phyloP scores from a whole-genome alignment of 2,888 invertebrate species.

The Polydrusus tereticollis region DNA sequence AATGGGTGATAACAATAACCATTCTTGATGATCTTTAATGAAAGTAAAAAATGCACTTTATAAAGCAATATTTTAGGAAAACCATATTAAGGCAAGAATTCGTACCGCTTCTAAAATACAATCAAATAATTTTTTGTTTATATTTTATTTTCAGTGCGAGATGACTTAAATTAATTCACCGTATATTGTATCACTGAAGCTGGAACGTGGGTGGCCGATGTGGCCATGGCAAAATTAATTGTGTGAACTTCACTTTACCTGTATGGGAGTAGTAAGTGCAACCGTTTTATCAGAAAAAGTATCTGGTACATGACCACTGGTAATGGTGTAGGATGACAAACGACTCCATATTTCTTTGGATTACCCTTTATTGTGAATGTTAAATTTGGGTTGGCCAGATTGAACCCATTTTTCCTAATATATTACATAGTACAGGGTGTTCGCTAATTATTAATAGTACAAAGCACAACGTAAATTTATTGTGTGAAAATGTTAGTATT shows the following conservation, averaged over 20 bases:
- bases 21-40: too few species aligned
- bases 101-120: background rate
- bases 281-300: constrained; percentile 47
- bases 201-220: constrained; percentile 40
- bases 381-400: background rate
- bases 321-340: constrained; percentile 44
- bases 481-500: too few species aligned
- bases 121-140: background rate
- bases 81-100: too few species aligned
- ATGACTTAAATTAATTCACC: constrained; percentile 43
- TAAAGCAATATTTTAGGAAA: too few species aligned
- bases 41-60: too few species aligned
- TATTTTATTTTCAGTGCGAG: background rate
- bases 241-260: constrained; percentile 47
- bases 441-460: too few species aligned
- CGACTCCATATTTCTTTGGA: constrained; percentile 34
- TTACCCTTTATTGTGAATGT: constrained; percentile 2
- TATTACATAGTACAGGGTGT: too few species aligned
- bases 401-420: too few species aligned
- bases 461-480: too few species aligned
- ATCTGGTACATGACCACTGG: constrained; percentile 49
- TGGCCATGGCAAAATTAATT: constrained; percentile 38
- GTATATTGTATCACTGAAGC: constrained; percentile 37
- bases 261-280: constrained; percentile 41
- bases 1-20: too few species aligned